phyloP scores from a whole-genome alignment of 2,797 vertebrate species.

The Dendrocincla fuliginosa region DNA sequence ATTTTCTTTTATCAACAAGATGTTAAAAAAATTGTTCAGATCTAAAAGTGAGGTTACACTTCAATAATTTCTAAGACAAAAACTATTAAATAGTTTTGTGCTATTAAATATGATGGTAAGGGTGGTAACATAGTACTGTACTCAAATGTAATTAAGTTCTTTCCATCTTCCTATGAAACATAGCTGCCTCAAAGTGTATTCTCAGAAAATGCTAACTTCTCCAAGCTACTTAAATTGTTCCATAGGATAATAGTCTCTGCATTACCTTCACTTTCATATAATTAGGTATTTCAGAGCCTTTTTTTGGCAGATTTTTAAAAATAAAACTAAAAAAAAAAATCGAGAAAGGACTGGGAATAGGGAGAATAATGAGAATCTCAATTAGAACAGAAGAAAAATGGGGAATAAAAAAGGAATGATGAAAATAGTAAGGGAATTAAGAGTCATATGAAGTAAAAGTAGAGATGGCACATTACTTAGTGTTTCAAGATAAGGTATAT shows the following conservation, averaged over 20 bases:
- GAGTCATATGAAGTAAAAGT: not conserved
- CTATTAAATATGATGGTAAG: conserved; percentile 1
- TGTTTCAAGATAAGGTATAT: not conserved
- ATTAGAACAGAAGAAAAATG: not conserved
- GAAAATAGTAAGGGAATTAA: not conserved
- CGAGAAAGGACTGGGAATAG: not conserved
- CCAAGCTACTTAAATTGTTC: not conserved
- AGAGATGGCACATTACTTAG: not conserved
- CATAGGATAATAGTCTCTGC: not conserved
- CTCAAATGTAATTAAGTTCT: conserved; percentile 35
- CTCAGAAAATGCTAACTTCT: not conserved
- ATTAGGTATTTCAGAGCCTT: not conserved
- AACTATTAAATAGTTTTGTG: not conserved
- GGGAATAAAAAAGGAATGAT: not conserved
- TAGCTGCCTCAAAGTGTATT: not conserved
- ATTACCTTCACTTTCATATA: not conserved
- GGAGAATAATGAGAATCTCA: not conserved
- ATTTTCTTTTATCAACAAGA: not conserved
- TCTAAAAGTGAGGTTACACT: not conserved
- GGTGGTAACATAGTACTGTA: not conserved
- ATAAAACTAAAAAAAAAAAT: not conserved
- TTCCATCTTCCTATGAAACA: conserved; percentile 37
- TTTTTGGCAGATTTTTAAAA: not conserved
- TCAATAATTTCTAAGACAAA: not conserved
- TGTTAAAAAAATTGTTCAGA: not conserved